Base-by-base conservation (phyloP, 2,888 invertebrate genomes). In the Pherbina coryleti region DNA sequence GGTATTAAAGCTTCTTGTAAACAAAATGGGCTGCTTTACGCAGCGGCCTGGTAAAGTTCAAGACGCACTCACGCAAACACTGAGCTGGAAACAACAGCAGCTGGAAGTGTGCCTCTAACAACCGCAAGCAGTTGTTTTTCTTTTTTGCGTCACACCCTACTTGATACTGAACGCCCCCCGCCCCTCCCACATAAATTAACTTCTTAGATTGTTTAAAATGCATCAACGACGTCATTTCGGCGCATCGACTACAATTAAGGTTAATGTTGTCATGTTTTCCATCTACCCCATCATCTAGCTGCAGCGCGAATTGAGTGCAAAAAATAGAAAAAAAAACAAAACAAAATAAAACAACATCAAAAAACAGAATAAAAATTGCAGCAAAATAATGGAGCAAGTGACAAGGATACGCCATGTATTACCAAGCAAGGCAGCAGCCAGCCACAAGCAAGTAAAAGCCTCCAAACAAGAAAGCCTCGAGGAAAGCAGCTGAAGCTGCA, bases 221-320 rank as follows among this genome's bases (percentile, higher is more conserved):
- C 69, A 44, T 51, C 70, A 37, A 49, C 28, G 14, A 28, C 53
- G 34, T 19, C 55, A 53, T 51, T 69, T 70, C 53, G 55, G 31
- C 70, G 70, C 69, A 70, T 11, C 31, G 53, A 31, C 53, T 53
- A 31, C 70, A 70, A 70, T 70, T 53, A 70, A 70, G 70, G 55
- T 55, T 70, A 53, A 53, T 70, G 14, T 55, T 53, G n/a, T 53
- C 70, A 53, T 55, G 53, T 31, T 53, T 55, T 31, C 17, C 28
- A 28, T 60, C 57, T 28, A 25, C 17, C 28, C 57, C 25, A 3
- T 11, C 57, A 60, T 14, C 22, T 4, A 28, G 55, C 19, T 22
- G 19, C 55, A 53, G 31, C 51, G 17, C 5, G 31, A 53, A 31
- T 70, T 28, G 44, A 44, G 67, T 67, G 34, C 67, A 28, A 55